These are phyloP conservation scores for Ivindomyrus marchei DNA, from an alignment of 2,113 vertebrate species.

Conservation along the genomic window DNA sequence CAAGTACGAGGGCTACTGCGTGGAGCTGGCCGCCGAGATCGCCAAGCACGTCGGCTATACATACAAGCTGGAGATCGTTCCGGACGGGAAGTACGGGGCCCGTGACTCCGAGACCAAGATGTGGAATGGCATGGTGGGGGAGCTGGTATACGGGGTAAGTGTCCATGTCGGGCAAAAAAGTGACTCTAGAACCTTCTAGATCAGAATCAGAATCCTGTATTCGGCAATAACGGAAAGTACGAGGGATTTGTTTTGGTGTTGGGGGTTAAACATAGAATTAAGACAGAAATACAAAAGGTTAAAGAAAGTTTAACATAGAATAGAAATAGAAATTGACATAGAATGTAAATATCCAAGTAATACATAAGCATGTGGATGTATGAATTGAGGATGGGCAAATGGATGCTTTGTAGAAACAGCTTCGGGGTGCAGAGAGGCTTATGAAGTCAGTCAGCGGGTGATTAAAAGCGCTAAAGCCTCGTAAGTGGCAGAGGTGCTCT, in stretches of 20 bases:
- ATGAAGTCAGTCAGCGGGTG: not conserved
- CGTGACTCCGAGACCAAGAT: conserved; percentile 75
- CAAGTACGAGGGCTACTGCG: conserved; percentile 89
- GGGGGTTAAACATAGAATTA: not conserved
- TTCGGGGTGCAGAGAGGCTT: too few relatives aligned
- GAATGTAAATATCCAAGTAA: not conserved
- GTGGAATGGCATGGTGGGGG: conserved; percentile 99
- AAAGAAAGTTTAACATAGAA: too few relatives aligned
- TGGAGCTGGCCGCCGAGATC: conserved; percentile 87
- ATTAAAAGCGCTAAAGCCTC: not conserved
- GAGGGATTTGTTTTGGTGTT: not conserved
- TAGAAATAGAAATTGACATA: too few relatives aligned
- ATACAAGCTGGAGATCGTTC: conserved; percentile 86
- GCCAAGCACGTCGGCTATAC: conserved; percentile 89
- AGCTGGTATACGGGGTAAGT: conserved; percentile 93
- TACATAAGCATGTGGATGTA: not conserved
- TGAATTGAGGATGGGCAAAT: not conserved
- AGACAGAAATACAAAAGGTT: not conserved
- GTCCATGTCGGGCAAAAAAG: not conserved
- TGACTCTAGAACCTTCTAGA: not conserved
- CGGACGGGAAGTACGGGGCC: conserved; percentile 87
- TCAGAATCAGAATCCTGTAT: not conserved
- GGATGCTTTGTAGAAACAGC: not conserved
- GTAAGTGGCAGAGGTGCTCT: not conserved
- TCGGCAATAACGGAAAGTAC: not conserved